Evolutionary conservation across 2,113 vertebrate genomes (phyloP).

Genomic region (Glareola pratincola): DNA sequence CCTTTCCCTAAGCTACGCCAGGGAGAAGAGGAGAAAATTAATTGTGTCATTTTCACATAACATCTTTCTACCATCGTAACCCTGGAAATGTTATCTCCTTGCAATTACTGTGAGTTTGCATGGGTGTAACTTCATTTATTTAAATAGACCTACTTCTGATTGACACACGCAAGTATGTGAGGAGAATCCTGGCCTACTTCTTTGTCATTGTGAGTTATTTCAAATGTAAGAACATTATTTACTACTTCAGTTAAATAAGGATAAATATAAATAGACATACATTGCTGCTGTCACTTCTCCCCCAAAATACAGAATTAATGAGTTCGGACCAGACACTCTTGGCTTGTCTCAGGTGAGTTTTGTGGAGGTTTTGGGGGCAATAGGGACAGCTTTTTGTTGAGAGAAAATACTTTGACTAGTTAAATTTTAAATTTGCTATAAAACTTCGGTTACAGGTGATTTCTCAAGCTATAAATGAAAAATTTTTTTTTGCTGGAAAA

Average conservation of each 20-base stretch:
- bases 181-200: background rate
- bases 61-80: constrained; percentile 1
- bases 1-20: background rate
- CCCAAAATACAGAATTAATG: background rate
- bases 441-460: background rate
- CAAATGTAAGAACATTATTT: constrained; percentile 29
- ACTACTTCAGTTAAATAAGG: background rate
- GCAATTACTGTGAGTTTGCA: constrained; percentile 19
- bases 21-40: constrained; percentile 46
- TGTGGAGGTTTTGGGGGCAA: background rate
- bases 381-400: background rate
- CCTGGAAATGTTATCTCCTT: background rate
- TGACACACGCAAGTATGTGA: constrained; percentile 17
- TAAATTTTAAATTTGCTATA: background rate
- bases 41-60: constrained; percentile 36
- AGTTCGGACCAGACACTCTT: background rate
- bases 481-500: background rate
- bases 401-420: background rate
- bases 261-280: background rate
- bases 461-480: background rate
- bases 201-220: constrained; percentile 54
- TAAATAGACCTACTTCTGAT: background rate
- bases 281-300: background rate
- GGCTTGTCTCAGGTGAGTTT: background rate
- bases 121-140: constrained; percentile 21